Base-by-base conservation (phyloP, 2,888 invertebrate genomes). In the Drosophila tripunctata region DNA sequence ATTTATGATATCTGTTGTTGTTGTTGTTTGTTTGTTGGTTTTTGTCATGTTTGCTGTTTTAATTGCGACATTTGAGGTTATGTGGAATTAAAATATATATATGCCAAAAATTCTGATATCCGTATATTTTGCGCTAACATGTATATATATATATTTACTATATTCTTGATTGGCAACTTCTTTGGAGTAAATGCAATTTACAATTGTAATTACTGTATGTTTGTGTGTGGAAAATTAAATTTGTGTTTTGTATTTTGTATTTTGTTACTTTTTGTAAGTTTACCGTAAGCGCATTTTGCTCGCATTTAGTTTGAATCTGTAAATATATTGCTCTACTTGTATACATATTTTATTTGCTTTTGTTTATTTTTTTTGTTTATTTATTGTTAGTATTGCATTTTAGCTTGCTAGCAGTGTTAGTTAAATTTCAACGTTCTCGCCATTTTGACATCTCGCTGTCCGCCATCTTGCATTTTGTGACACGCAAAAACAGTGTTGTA, bases 151-250 rank as follows among this genome's bases (percentile, higher is more conserved):
- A 55, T 27, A 27, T 27, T 27, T 10, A 10, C 6, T 27, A 10
- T 21, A 3, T 36, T 30, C 33, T 65, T 54, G 74, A 68, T 82
- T 87, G 82, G 82, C 86, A 87, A 84, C 79, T 60, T 86, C 75
- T 78, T 87, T 85, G 77, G 70, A 52, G 67, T 83, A 82, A 87
- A 83, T 84, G 83, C 83, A 82, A 75, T 82, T 78, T 67, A 70
- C 56, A 73, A 56, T 10, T 27, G 27, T 27, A 27, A 27, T 78
- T 65, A 68, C 60, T 66, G 41, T 21, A 2, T 17, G 21, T 10
- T 17, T 38, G n/a, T 43, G 21, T 22, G 30, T 40, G 22, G 56
- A n/a, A n/a, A n/a, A n/a, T n/a, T n/a, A n/a, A n/a, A n/a, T 10
- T 17, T 38, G n/a, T 43, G 21, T 22, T 19, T 40, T 17, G 56